Base-by-base conservation (phyloP, 92 coral and sea anemone species). In the Siderastrea siderea region DNA sequence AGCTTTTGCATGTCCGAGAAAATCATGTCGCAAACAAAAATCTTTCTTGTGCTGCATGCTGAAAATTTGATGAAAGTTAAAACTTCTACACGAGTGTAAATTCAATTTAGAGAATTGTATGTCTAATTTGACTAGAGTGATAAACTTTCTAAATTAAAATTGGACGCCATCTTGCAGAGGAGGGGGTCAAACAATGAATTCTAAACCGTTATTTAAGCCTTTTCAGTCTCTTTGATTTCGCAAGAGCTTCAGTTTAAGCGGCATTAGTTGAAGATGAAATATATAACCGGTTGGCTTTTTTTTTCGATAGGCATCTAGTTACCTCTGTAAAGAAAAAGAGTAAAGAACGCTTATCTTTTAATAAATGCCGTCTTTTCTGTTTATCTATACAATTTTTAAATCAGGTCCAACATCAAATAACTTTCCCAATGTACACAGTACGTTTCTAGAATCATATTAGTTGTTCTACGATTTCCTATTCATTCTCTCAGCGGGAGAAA, bases 321-420 rank as follows among this genome's bases (percentile, higher is more conserved):
- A 10, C 70, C 74, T 49, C 81, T 53, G 87, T 51, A 48, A 69
- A 60, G 68, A 69, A 57, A 38, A n/a, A 84, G 87, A 84, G 74
- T 84, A 84, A 57, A 84, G 72, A 62, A 74, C 61, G 57, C 87
- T 84, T 84, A 84, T 84, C 87, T 84, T 49, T 84, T 72, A 84
- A 84, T 84, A 84, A 74, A 84, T 49, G 61, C 64, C 54, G 19
- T 60, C 70, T 74, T 84, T 74, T 72, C 57, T 72, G 72, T 84
- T 84, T 84, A 84, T 84, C 87, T 84, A 74, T 48, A 55, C 38
- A 51, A 63, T 59, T 59, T 63, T 52, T 14, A 84, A 84, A 84
- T 84, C 87, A 73, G 87, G 63, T 26, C 52, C 16, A 75, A 84
- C 79, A 84, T 84, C 87, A 84, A 84, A 84, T 84, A 84, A 73